Evolutionary conservation across 2,888 invertebrate genomes (phyloP).

Genomic region (Tipula confusa): DNA sequence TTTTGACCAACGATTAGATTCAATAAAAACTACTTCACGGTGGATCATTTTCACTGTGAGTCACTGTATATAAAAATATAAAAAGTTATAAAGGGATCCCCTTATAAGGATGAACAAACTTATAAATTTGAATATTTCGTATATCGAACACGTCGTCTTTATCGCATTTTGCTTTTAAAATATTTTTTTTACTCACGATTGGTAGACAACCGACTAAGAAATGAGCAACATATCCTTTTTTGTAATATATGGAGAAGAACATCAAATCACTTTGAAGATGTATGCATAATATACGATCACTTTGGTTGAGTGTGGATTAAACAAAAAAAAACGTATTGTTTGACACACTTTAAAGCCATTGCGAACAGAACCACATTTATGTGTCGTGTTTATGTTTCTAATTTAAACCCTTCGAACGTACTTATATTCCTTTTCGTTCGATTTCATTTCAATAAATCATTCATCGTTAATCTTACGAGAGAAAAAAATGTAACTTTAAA

Average conservation of each 20-base stretch:
- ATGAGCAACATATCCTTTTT: neutral
- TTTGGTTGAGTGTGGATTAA: neutral
- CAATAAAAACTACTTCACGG: no score
- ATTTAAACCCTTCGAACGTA: neutral
- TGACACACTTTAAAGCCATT: constrained; percentile 7
- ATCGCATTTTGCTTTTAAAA: neutral
- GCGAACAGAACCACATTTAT: neutral
- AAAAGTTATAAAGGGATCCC: constrained; percentile 25
- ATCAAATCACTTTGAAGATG: neutral
- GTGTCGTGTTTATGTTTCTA: constrained; percentile 5
- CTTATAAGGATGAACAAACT: neutral
- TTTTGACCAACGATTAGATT: no score
- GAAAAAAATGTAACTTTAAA: neutral
- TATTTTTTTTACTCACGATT: no score
- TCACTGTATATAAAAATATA: no score
- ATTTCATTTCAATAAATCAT: neutral
- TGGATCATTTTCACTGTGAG: no score
- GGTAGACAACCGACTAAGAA: neutral
- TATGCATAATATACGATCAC: neutral
- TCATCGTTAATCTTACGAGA: neutral
- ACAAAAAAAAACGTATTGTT: neutral
- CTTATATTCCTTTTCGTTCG: neutral
- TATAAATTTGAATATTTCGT: neutral
- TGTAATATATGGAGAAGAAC: neutral
- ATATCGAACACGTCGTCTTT: constrained; percentile 5